Evolutionary conservation across 2,888 invertebrate species (phyloP), one percentile per base, ranked within the genome.

Genomic region (Chrysina gloriosa): DNA sequence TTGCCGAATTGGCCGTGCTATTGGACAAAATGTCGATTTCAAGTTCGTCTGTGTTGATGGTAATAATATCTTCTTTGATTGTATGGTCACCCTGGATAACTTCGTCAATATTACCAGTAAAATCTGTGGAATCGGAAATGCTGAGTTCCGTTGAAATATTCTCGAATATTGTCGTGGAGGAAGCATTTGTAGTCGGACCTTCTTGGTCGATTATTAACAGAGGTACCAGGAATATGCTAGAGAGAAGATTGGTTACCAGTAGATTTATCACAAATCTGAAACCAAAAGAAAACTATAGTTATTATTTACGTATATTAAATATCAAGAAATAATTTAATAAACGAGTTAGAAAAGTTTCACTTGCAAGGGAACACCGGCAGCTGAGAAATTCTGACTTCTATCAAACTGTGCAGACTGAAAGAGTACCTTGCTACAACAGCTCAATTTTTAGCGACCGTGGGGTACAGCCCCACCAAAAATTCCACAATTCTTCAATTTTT

Each of bases 191-290:
- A 5, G 29, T 7, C 6, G 50, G 2, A 11, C n/a, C 11, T 14
- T 78, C 76, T 82, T 74, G 86, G 80, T 90, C 82, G 81, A 88
- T 81, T 81, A 90, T 81, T 34, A 86, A 75, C 7, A 86, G 78
- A 0, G 84, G 84, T 48, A 85, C 84, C 68, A 87, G 79, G 19
- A 86, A 78, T 9, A 81, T 73, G 69, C 85, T 84, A 54, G 85
- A 84, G 69, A 86, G 77, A 52, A 87, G 79, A 76, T 87, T 87
- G 69, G 86, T 85, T 21, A 83, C 81, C 29, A 86, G 81, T 54
- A 88, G 80, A 75, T 87, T 88, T 69, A 87, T 83, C 65, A 85
- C 84, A 73, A 85, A 85, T 79, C 85, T 85, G 81, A 3, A 82
- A 82, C 7, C 1, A 19, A 9, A 36, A 14, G 9, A 36, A 5